Conservation (phyloP, 2,113 vertebrate species). For the Pterophyllum scalare region DNA sequence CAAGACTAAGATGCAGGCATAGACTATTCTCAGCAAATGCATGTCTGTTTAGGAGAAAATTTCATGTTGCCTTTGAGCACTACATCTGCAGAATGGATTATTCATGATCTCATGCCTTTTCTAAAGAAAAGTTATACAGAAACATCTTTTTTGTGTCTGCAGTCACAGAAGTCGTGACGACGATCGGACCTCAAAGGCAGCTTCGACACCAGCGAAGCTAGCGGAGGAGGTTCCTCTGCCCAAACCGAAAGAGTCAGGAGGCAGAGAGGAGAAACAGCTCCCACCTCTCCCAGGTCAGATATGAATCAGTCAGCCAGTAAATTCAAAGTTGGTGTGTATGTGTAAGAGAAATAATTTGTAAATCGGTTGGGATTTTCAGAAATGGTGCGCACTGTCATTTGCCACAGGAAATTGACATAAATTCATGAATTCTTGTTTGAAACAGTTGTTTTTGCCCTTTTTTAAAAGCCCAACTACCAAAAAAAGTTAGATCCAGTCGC, state of each 20-base stretch:
- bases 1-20: slow-evolving; percentile 55
- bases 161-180: slow-evolving; percentile 95
- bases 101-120: slow-evolving; percentile 40
- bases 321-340: background rate
- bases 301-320: background rate
- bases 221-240: slow-evolving; percentile 82
- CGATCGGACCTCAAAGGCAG: slow-evolving; percentile 88
- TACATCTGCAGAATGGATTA: slow-evolving; percentile 38
- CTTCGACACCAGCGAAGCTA: slow-evolving; percentile 89
- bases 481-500: slow-evolving; percentile 56
- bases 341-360: background rate
- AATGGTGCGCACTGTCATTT: background rate
- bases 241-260: slow-evolving; percentile 84
- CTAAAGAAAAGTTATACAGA: slow-evolving; percentile 13
- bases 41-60: slow-evolving; percentile 4
- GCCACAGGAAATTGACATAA: background rate
- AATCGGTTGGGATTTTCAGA: background rate
- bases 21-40: slow-evolving; percentile 21
- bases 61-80: slow-evolving; percentile 10
- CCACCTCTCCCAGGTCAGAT: slow-evolving; percentile 92
- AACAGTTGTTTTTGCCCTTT: slow-evolving; percentile 46
- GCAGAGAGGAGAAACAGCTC: slow-evolving; percentile 89
- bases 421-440: slow-evolving; percentile 15
- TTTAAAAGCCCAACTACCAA: slow-evolving; percentile 43
- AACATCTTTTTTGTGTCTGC: slow-evolving; percentile 29